Percentiles rank a stretch among this genome's conserved stretches.
These are phyloP conservation scores for Drosophila kambysellisi DNA, from an alignment of 2,888 invertebrate genomes.

Conservation along the genomic window DNA sequence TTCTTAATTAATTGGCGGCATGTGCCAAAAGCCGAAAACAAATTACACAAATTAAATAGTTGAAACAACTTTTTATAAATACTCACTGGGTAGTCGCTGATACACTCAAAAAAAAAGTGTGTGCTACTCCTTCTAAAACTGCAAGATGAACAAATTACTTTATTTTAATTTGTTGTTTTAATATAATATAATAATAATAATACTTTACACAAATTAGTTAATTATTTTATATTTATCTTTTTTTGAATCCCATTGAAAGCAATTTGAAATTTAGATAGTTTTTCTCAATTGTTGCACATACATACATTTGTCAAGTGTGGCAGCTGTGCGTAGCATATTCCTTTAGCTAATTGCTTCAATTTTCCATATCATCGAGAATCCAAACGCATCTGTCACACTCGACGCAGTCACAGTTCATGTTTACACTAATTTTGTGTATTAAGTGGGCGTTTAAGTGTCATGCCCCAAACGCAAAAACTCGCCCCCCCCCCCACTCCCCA, in stretches of 20 bases:
- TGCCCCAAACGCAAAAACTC: conserved; percentile 1
- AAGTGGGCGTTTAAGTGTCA: conserved; percentile 57
- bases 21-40: conserved; percentile 57
- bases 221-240: neutral
- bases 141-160: neutral
- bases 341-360: conserved; percentile 11
- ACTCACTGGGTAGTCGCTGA: neutral
- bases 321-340: conserved; percentile 3
- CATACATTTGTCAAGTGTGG: neutral
- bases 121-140: neutral
- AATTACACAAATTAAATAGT: conserved; percentile 44
- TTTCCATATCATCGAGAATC: conserved; percentile 31
- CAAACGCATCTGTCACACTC: conserved; percentile 28
- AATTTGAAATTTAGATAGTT: neutral
- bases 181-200: too few species aligned
- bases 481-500: neutral
- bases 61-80: conserved; percentile 7
- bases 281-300: neutral
- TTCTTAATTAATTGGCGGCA: conserved; percentile 67
- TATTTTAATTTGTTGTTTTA: too few species aligned
- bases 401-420: conserved; percentile 51
- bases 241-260: neutral
- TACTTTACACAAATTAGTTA: neutral
- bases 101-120: neutral
- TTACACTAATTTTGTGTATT: conserved; percentile 43